phyloP scores from a whole-genome alignment of 2,888 invertebrate species.

The Eupithecia tripunctaria region DNA sequence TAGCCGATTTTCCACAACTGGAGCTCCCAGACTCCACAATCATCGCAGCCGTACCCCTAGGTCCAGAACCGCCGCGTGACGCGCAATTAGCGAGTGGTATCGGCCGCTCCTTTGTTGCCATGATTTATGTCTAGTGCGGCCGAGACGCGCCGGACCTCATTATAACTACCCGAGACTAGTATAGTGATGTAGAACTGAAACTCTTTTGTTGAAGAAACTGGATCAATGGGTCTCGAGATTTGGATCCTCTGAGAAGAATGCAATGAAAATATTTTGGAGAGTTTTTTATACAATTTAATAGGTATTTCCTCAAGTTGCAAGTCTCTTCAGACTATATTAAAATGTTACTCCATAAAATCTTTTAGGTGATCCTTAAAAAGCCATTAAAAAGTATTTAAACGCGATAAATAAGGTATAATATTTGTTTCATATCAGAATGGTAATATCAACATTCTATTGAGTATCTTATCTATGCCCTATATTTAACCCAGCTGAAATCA shows the following conservation, averaged over 20 bases:
- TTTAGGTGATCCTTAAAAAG: not conserved
- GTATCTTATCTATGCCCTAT: not conserved
- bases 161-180: conserved; percentile 37
- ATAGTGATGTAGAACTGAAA: conserved; percentile 21
- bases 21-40: not conserved
- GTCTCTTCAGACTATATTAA: not conserved
- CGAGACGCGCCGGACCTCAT: conserved; percentile 28
- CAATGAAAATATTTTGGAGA: not conserved
- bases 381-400: not conserved
- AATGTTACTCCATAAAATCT: not conserved
- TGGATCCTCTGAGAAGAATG: not conserved
- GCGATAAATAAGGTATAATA: not conserved
- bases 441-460: not conserved
- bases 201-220: not conserved
- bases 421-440: not conserved
- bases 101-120: conserved; percentile 69
- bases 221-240: not conserved
- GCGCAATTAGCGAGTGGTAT: conserved; percentile 66
- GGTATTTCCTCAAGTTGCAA: not conserved
- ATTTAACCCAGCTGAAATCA: no score
- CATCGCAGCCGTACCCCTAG: conserved; percentile 21
- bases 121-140: conserved; percentile 69
- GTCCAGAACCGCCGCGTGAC: conserved; percentile 25
- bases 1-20: not conserved
- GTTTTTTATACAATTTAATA: not conserved